phyloP scores from a whole-genome alignment of 35 echinoderm and acorn worm genomes.

The Strongylocentrotus purpuratus region DNA sequence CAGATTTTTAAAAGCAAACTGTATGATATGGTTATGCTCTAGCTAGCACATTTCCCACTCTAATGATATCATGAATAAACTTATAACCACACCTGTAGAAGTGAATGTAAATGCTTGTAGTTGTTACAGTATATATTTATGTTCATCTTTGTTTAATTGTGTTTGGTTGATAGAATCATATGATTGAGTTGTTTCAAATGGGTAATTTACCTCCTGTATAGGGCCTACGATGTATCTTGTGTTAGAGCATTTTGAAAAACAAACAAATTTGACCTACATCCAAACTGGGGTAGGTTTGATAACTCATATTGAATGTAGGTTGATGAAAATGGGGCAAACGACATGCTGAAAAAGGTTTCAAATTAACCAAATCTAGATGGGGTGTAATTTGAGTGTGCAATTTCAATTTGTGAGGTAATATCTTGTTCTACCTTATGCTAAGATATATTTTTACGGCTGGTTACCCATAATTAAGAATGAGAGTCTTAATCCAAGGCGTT shows the following conservation, averaged over 20 bases:
- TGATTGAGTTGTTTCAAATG: neutral
- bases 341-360: neutral
- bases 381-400: neutral
- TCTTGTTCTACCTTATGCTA: no score
- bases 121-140: neutral
- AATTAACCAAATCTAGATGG: neutral
- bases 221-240: neutral
- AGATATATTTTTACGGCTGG: no score
- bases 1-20: neutral
- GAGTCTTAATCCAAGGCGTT: no score
- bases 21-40: neutral
- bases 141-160: neutral
- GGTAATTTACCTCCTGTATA: neutral
- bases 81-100: neutral
- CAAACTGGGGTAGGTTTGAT: neutral
- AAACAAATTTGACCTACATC: neutral
- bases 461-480: no score
- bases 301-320: neutral
- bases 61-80: neutral
- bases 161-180: neutral
- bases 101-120: neutral
- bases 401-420: no score
- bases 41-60: neutral
- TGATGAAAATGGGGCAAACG: neutral
- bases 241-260: neutral